These are phyloP conservation scores for Biston stratarius DNA, from an alignment of 2,888 invertebrate species.

Conservation along the genomic window DNA sequence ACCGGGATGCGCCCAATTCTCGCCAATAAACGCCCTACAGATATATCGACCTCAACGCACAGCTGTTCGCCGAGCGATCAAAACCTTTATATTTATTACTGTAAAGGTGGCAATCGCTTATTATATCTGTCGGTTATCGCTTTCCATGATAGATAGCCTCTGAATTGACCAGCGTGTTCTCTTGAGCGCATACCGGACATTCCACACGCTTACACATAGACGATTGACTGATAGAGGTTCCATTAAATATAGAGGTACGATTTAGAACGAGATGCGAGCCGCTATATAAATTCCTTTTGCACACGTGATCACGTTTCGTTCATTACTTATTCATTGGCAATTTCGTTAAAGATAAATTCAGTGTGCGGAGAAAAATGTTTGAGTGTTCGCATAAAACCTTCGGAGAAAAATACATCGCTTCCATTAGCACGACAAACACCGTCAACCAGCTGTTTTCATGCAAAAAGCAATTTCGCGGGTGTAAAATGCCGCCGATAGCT, in stretches of 20 bases:
- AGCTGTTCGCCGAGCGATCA: slow-evolving; percentile 62
- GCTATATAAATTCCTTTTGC: slow-evolving; percentile 54
- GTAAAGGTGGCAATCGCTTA: slow-evolving; percentile 71
- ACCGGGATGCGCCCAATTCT: slow-evolving; percentile 86
- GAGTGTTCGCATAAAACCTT: slow-evolving; percentile 39
- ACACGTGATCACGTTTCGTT: slow-evolving; percentile 37
- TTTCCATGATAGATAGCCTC: slow-evolving; percentile 61
- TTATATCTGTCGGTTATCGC: slow-evolving; percentile 59
- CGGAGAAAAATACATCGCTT: slow-evolving; percentile 37
- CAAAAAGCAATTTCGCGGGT: slow-evolving; percentile 38
- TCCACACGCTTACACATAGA: slow-evolving; percentile 61
- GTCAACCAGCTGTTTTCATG: slow-evolving; percentile 43
- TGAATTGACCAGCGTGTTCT: slow-evolving; percentile 73
- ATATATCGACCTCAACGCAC: slow-evolving; percentile 72
- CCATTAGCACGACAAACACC: slow-evolving; percentile 39
- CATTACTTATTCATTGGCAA: slow-evolving; percentile 40
- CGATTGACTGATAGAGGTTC: slow-evolving; percentile 64
- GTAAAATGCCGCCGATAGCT: slow-evolving; percentile 35
- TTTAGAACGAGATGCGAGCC: slow-evolving; percentile 55
- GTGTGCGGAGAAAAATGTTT: slow-evolving; percentile 33
- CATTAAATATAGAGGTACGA: slow-evolving; percentile 61
- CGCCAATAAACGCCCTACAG: slow-evolving; percentile 82
- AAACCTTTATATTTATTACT: slow-evolving; percentile 63
- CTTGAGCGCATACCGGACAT: slow-evolving; percentile 65
- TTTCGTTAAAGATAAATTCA: slow-evolving; percentile 38